phyloP scores from a whole-genome alignment of 2,797 vertebrate species.

The Microchirus variegatus region DNA sequence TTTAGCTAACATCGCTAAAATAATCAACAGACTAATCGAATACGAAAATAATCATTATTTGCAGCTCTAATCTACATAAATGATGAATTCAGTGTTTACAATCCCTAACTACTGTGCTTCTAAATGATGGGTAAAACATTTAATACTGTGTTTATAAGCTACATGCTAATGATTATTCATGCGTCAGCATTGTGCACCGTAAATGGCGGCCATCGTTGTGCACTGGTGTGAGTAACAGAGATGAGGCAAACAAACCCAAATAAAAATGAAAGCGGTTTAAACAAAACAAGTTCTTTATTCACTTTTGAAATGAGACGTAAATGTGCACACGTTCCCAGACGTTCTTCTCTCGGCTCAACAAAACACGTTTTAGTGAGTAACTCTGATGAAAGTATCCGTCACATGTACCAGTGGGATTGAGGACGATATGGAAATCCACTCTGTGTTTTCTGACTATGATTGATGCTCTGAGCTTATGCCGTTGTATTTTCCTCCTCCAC shows the following conservation, averaged over 20 bases:
- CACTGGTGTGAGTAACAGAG: conserved; percentile 42
- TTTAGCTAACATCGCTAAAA: too few species aligned
- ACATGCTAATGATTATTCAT: too few species aligned
- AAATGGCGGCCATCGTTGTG: conserved; percentile 50
- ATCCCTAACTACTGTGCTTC: too few species aligned
- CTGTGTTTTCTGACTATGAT: conserved; percentile 71
- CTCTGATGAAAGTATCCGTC: conserved; percentile 52
- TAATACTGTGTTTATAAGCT: too few species aligned
- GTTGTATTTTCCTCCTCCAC: conserved; percentile 75
- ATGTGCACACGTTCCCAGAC: conserved; percentile 29
- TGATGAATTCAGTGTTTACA: too few species aligned
- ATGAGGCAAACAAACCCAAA: conserved; percentile 11
- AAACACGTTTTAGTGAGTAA: conserved; percentile 50
- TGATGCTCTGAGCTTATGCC: conserved; percentile 68
- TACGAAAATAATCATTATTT: too few species aligned
- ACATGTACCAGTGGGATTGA: conserved; percentile 41
- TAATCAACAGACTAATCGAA: too few species aligned
- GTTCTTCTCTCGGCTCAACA: conserved; percentile 33
- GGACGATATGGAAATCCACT: conserved; percentile 61
- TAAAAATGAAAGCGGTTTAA: conserved; percentile 10
- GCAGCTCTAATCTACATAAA: too few species aligned
- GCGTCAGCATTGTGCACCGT: conserved; percentile 41
- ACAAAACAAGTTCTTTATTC: conserved; percentile 24
- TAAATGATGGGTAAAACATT: too few species aligned
- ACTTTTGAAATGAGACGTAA: conserved; percentile 31